Evolutionary conservation across 2,888 invertebrate genomes (phyloP).

Genomic region (Dione juno): DNA sequence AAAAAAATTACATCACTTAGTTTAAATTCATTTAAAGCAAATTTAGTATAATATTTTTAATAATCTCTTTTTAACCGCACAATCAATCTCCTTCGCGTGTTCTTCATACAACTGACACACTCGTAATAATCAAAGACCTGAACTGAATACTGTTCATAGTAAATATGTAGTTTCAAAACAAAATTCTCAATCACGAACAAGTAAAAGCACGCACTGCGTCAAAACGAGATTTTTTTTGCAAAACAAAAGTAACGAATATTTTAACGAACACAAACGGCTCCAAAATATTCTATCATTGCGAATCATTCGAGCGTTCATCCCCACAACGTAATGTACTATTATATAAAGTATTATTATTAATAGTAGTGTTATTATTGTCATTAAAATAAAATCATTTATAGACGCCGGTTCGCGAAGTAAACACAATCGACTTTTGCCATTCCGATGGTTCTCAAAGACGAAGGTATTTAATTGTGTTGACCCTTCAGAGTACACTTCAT

Average conservation of each 20-base stretch:
- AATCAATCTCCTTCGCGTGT: too few species aligned
- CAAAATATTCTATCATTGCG: constrained; percentile 69
- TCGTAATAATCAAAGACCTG: too few species aligned
- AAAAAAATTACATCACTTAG: too few species aligned
- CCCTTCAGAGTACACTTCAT: constrained; percentile 67
- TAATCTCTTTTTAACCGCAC: too few species aligned
- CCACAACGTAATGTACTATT: constrained; percentile 73
- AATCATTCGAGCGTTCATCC: constrained; percentile 78
- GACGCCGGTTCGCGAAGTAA: constrained; percentile 74
- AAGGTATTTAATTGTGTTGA: constrained; percentile 76
- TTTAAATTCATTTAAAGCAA: too few species aligned
- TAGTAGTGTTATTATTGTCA: constrained; percentile 74
- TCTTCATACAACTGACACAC: too few species aligned
- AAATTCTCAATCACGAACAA: background rate
- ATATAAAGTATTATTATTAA: constrained; percentile 74
- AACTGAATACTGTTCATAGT: too few species aligned
- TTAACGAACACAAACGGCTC: constrained; percentile 45
- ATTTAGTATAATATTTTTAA: too few species aligned
- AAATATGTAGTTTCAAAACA: too few species aligned
- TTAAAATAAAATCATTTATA: constrained; percentile 71
- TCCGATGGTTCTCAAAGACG: constrained; percentile 76
- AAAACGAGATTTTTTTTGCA: constrained; percentile 42
- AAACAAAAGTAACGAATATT: constrained; percentile 52
- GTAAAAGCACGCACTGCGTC: constrained; percentile 45
- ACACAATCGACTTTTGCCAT: constrained; percentile 81